phyloP scores from a whole-genome alignment of 2,797 vertebrate genomes.

The Esox lucius region DNA sequence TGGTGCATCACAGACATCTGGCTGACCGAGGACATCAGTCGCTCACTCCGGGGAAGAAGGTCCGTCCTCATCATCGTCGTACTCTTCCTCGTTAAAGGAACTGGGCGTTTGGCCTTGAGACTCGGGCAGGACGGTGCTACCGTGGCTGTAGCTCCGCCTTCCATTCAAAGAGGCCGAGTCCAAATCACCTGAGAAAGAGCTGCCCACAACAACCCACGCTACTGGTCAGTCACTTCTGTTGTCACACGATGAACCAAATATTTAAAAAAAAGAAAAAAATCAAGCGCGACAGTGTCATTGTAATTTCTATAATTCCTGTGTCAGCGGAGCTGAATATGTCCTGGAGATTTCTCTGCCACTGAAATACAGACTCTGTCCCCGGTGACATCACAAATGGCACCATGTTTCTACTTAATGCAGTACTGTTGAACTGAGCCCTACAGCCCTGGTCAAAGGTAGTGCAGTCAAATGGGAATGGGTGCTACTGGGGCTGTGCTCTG shows the following conservation, averaged over 20 bases:
- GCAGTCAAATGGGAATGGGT: too few species aligned
- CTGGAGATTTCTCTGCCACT: background rate
- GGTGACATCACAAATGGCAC: background rate
- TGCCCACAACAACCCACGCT: background rate
- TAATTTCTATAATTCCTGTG: background rate
- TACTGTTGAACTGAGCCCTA: background rate
- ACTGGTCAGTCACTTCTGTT: background rate
- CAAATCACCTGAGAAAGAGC: constrained; percentile 7
- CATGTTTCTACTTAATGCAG: background rate
- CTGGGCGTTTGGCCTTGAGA: constrained; percentile 81
- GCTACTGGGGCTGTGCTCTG: background rate
- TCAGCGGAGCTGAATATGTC: background rate
- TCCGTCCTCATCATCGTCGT: constrained; percentile 61
- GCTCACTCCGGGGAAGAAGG: constrained; percentile 83
- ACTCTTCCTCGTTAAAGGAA: constrained; percentile 82
- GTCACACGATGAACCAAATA: background rate
- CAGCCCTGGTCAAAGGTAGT: too few species aligned
- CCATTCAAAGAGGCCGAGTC: constrained; percentile 16
- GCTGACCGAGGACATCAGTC: background rate
- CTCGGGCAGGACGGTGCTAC: constrained; percentile 75
- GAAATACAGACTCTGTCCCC: background rate
- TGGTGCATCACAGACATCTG: background rate
- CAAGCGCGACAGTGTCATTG: too few species aligned
- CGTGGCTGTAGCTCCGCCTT: constrained; percentile 65
- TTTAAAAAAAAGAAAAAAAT: too few species aligned